Base-by-base conservation (phyloP, 1,140 invertebrate genomes). In the Helicoverpa zea region DNA sequence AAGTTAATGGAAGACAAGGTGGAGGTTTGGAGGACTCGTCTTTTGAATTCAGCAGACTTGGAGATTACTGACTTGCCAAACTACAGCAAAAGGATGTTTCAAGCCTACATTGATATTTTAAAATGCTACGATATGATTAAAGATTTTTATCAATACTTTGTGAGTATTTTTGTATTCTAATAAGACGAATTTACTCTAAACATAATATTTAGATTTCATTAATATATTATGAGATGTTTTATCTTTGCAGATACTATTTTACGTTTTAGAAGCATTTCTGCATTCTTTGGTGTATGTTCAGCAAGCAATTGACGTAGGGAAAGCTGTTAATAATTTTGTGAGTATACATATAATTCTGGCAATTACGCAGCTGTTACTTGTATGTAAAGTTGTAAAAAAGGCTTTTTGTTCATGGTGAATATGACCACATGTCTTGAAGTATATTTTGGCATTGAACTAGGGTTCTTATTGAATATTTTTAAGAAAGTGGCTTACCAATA, bases 41-140 rank as follows among this genome's bases (percentile, higher is more conserved):
- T 16, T 52, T 52, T 11, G 29, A 70, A 14, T 13, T n/a, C 14
- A 11, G 5, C 10, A 47, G 11, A 23, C 23, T 16, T 52, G 43
- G 18, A 52, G 9, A 11, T 29, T 16, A 2, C 23, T 23, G 23
- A 23, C 23, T 2, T 23, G 23, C 2, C 23, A 23, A 23, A 2
- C 2, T 1, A 3, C 11, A 2, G 3, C 2, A 11, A 52, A 16
- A 70, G 2, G 7, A 23, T 52, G n/a, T 52, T 70, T 29, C 11
- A 51, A 51, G 18, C 18, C 12, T 70, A 23, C 2, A 23, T 29
- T 7, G 30, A 29, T 52, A 7, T 29, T 14, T 52, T 70, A 29
- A 18, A 70, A 3, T 52, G 66, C 23, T 70, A 70, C 52, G 23
- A 70, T 30, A 51, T 70, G 0, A 52, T 29, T 10, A 70, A 51